Percentiles rank a stretch among this genome's conserved stretches.
Evolutionary conservation across 2,888 invertebrate genomes (phyloP).

Genomic region (Rhamnusium bicolor): DNA sequence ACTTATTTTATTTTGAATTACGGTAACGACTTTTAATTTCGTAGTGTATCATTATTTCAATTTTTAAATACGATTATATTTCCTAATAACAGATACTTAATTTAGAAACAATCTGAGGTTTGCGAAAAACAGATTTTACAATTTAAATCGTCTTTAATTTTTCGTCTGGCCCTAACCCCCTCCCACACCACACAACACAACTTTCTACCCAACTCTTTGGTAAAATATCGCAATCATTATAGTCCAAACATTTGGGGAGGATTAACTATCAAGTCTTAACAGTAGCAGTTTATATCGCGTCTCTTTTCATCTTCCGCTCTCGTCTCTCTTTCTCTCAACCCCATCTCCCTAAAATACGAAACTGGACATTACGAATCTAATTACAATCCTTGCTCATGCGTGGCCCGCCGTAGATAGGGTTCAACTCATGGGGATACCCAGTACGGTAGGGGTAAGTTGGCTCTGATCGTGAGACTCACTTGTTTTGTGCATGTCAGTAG

Average conservation of each 20-base stretch:
- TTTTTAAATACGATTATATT: not conserved
- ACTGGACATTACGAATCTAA: slow-evolving; percentile 74
- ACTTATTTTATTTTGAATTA: too few relatives aligned
- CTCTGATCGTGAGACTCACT: slow-evolving; percentile 59
- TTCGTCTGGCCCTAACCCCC: slow-evolving; percentile 26
- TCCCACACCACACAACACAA: slow-evolving; percentile 29
- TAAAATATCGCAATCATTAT: slow-evolving; percentile 65
- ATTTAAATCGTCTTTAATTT: slow-evolving; percentile 28
- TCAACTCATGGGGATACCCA: slow-evolving; percentile 65
- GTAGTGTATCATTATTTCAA: too few relatives aligned
- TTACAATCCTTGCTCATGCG: slow-evolving; percentile 73
- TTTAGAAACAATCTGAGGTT: not conserved
- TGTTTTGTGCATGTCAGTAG: slow-evolving; percentile 59
- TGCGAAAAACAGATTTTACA: slow-evolving; percentile 2
- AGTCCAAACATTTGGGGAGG: slow-evolving; percentile 63
- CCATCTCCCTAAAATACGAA: slow-evolving; percentile 64
- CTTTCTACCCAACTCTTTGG: slow-evolving; percentile 44
- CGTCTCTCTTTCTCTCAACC: slow-evolving; percentile 54
- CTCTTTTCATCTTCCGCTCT: slow-evolving; percentile 46
- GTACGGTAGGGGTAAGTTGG: slow-evolving; percentile 68
- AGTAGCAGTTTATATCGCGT: slow-evolving; percentile 52
- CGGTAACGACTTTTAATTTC: too few relatives aligned
- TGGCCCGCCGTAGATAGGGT: slow-evolving; percentile 67
- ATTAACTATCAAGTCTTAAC: slow-evolving; percentile 63
- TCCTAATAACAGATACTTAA: not conserved